Base-by-base conservation (phyloP, 2,888 invertebrate species). In the Ligdia adustata region DNA sequence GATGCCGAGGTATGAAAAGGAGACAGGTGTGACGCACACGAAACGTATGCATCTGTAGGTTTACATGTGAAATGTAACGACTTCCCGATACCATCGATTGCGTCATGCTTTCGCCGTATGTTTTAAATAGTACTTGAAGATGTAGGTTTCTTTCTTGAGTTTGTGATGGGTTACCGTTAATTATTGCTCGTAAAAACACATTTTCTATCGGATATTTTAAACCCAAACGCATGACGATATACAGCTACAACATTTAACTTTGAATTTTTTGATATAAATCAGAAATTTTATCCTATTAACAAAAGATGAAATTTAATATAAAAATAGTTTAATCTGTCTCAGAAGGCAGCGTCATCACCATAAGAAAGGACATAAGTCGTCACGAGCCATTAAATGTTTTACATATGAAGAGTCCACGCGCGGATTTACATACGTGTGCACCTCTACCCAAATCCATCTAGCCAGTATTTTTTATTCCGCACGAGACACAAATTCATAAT, bases 321-420 rank as follows among this genome's bases (percentile, higher is more conserved):
- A 53, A 57, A 57, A 51, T 52, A 62, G 60, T 54, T 49, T 45
- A 44, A 48, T 55, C 38, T 29, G 31, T 54, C 43, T 40, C 12
- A 16, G 37, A 32, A 48, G 28, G 27, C 20, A 38, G 27, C 26
- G n/a, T 22, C 38, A 79, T 81, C 77, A 74, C 58, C 82, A 81
- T 81, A 75, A 78, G 75, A 81, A 82, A 76, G 74, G 69, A 65
- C 55, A 52, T 33, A 72, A 73, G 71, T 66, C 66, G 72, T 69
- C 75, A 73, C 76, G 72, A 75, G 72, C 71, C 74, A 79, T 78
- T 72, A 75, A 69, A 64, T 60, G 66, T 69, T 88, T 86, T 82
- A 79, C 88, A 88, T 88, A 86, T 79, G 83, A 86, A 88, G 79
- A 80, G 82, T 82, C 83, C 90, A 87, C 87, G 86, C 79, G 88